Conservation (phyloP, 2,797 vertebrate species). For the Spea hammondii region DNA sequence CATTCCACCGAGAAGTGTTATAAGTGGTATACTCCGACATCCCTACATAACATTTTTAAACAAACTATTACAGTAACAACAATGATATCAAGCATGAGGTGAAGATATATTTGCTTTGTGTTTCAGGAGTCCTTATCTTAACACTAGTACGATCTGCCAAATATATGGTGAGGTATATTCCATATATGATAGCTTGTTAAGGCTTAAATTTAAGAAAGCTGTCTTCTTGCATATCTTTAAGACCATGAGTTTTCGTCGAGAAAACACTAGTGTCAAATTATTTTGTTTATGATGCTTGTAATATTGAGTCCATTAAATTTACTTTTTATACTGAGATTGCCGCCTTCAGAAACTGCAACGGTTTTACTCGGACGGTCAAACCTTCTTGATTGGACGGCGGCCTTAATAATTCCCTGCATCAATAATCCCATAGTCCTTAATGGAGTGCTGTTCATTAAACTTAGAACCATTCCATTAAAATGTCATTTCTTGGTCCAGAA, state of each 20-base stretch:
- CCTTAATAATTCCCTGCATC: slow-evolving; percentile 46
- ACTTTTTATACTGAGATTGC: slow-evolving; percentile 8
- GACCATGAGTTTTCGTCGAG: neutral
- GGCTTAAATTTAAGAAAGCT: no score
- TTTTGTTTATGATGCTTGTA: slow-evolving; percentile 32
- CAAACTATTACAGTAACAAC: no score
- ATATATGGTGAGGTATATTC: no score
- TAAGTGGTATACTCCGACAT: no score
- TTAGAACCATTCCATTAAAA: slow-evolving; percentile 49
- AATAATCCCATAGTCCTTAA: slow-evolving; percentile 41
- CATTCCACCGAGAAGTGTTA: no score
- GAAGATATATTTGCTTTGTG: no score
- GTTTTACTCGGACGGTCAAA: slow-evolving; percentile 7
- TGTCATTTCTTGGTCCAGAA: slow-evolving; percentile 46
- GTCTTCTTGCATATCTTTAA: neutral
- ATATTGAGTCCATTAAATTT: slow-evolving; percentile 7
- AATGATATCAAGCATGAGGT: no score
- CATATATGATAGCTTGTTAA: no score
- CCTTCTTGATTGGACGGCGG: slow-evolving; percentile 32
- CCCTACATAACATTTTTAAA: no score
- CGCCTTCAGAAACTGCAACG: neutral
- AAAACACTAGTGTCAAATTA: neutral
- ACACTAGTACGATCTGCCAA: no score
- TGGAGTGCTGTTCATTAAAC: slow-evolving; percentile 40
- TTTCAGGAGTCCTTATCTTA: no score